A percentile compares a stretch with the other conserved stretches of the same genome.
phyloP scores from a whole-genome alignment of 2,797 vertebrate genomes.

The Psittacula echo region DNA sequence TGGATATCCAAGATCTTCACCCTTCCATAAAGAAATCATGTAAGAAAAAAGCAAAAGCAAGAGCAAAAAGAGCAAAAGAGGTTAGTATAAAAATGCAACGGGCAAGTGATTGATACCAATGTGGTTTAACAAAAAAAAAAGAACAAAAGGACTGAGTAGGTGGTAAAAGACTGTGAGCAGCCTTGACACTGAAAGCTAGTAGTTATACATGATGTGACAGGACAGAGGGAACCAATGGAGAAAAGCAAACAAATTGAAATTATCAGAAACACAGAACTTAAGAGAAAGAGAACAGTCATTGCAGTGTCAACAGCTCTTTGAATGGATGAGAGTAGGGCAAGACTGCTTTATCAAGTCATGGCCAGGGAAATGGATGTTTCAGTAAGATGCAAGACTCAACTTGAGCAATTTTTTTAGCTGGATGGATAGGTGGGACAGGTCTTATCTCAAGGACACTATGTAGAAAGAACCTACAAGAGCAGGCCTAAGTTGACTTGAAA shows the following conservation, averaged over 20 bases:
- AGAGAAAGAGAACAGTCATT: neutral
- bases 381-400: neutral
- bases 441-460: neutral
- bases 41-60: neutral
- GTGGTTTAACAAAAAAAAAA: neutral
- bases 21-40: neutral
- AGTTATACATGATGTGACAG: neutral
- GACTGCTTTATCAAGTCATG: neutral
- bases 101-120: neutral
- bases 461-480: neutral
- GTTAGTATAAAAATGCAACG: neutral
- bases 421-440: neutral
- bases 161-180: neutral
- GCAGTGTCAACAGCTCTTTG: neutral
- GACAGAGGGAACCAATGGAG: neutral
- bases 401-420: neutral
- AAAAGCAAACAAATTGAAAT: neutral
- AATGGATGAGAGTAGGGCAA: neutral
- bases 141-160: neutral
- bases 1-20: neutral
- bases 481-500: neutral
- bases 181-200: neutral
- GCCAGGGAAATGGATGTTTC: neutral
- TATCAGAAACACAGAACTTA: neutral
- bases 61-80: neutral